Base-by-base conservation (phyloP, 2,888 invertebrate genomes). In the Pyrrhosoma nymphula region DNA sequence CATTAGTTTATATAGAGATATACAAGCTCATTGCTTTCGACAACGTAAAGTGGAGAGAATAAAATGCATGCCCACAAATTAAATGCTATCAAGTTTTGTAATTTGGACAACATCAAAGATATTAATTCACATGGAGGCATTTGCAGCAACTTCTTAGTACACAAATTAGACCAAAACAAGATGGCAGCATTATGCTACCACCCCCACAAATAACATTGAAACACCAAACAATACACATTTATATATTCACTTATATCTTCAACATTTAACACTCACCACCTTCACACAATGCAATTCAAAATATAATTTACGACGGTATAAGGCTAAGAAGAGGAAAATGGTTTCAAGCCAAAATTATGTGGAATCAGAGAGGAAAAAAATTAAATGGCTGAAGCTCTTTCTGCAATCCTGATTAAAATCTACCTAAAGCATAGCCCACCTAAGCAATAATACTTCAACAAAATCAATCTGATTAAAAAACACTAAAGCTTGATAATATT, bases 101-200 rank as follows among this genome's bases (percentile, higher is more conserved):
- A 82, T 82, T 82, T 82, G 35, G 82, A 82, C 82, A 82, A 82
- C 82, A 82, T 82, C 82, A 82, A 82, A 82, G 30, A 82, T 6
- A 82, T 82, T 82, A 82, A 26, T 16, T 82, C 82, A 82, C 82
- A 82, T 35, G 82, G 35, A 82, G 82, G 82, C 82, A 82, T 82
- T 82, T 82, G 82, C 82, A 82, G 82, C 82, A 82, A 35, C 18
- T 82, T 82, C 82, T 30, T 82, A 30, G 6, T 16, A 82, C 35
- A 82, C 82, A 30, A 30, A 82, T 35, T 30, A 26, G 82, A 30
- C 82, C 82, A 82, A 82, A 35, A 82, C 8, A 82, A 35, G 14
- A 82, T 35, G 10, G 30, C 20, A 16, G 82, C 30, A 82, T 82
- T 30, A 82, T 30, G 35, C 82, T 35, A 82, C 35, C 69, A 69